Conservation (phyloP, 2,797 vertebrate species). For the Sebastes itinus region DNA sequence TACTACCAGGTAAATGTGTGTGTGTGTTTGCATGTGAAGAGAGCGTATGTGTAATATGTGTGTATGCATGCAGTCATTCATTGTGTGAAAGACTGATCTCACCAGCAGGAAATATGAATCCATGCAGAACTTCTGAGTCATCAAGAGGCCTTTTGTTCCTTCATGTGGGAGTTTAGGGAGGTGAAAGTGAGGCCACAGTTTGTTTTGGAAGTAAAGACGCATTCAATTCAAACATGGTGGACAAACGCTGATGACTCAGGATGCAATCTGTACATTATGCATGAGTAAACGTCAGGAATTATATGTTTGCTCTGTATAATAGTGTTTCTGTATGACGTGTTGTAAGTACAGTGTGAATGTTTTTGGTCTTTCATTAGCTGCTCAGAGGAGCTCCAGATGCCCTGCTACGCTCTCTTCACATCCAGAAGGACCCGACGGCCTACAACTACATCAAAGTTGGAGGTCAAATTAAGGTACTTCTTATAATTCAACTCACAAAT, state of each 20-base stretch:
- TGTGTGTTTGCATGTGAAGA: background rate
- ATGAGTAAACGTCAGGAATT: background rate
- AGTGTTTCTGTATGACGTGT: background rate
- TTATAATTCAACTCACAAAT: no score
- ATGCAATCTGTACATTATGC: background rate
- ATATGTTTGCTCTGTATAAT: no score
- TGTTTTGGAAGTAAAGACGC: background rate
- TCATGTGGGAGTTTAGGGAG: background rate
- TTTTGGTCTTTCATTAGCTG: conserved; percentile 77
- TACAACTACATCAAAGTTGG: conserved; percentile 92
- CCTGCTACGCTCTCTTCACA: conserved; percentile 89
- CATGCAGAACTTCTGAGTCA: conserved; percentile 1
- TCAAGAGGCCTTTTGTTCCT: conserved; percentile 18
- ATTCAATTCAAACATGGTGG: background rate
- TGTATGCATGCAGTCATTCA: background rate
- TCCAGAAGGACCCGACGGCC: conserved; percentile 89
- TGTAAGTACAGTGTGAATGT: background rate
- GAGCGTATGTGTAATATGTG: background rate
- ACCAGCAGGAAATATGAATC: background rate
- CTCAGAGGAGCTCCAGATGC: conserved; percentile 95
- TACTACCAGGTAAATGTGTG: conserved; percentile 91
- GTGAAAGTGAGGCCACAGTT: background rate
- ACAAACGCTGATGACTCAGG: background rate
- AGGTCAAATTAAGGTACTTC: conserved; percentile 90
- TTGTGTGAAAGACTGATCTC: background rate